Conservation (phyloP, 2,888 invertebrate species). For the Artemia sinica region DNA sequence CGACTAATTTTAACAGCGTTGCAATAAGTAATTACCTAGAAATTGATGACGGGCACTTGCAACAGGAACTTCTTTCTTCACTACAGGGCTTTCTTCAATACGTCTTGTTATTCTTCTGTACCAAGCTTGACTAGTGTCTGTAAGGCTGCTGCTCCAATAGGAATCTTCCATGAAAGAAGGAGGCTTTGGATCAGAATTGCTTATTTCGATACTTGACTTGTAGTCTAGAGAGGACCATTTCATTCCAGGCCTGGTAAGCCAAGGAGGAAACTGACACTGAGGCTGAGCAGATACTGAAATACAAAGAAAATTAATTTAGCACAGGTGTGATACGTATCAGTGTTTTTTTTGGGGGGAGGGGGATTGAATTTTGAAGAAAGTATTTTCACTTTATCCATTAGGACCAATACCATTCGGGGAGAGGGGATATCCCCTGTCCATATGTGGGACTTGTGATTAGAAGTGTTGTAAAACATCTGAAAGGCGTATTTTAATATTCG, state of each 20-base stretch:
- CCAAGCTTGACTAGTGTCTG: slow-evolving; percentile 11
- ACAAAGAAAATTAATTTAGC: background rate
- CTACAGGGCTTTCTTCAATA: background rate
- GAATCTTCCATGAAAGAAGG: slow-evolving; percentile 6
- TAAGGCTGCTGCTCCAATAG: background rate
- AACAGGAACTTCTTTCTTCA: slow-evolving; percentile 4
- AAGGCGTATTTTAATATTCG: too few relatives aligned
- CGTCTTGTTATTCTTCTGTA: slow-evolving; percentile 11
- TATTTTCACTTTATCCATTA: too few relatives aligned
- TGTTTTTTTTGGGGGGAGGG: too few relatives aligned
- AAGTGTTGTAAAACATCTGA: too few relatives aligned
- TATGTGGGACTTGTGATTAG: too few relatives aligned
- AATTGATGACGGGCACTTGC: slow-evolving; percentile 8
- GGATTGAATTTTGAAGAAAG: too few relatives aligned
- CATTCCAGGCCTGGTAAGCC: slow-evolving; percentile 1
- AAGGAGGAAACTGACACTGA: slow-evolving; percentile 8
- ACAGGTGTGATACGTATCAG: too few relatives aligned
- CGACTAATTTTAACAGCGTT: too few relatives aligned
- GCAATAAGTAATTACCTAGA: background rate
- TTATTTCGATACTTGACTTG: slow-evolving; percentile 5
- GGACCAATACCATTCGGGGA: too few relatives aligned
- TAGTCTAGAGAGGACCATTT: slow-evolving; percentile 9
- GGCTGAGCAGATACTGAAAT: background rate
- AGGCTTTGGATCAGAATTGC: background rate
- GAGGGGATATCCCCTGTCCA: too few relatives aligned